Base-by-base conservation (phyloP, 92 coral and sea anemone species). In the Porites divaricata region DNA sequence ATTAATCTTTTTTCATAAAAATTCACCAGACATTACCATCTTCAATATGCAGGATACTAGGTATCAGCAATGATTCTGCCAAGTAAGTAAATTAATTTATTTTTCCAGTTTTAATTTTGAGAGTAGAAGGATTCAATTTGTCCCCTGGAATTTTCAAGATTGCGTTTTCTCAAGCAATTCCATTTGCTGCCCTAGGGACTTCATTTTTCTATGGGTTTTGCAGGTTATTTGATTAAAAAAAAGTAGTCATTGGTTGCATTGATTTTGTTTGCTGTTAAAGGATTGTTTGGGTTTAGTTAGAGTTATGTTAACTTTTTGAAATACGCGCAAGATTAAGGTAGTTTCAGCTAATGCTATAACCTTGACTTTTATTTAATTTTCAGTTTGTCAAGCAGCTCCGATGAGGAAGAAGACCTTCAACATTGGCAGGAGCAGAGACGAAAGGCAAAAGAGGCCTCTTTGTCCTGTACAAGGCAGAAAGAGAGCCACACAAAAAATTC, bases 361-460 rank as follows among this genome's bases (percentile, higher is more conserved):
- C 59, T 4, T 54, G 13, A 54, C 12, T 15, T 54, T 54, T 54
- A 54, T 35, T 5, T 35, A 13, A 11, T 23, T 62, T 66, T 75
- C 79, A 70, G 88, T 52, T 88, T 77, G 12, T 89, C 92, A 20
- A 91, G 95, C 69, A 80, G 92, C 52, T 90, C 92, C 12, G 95
- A 91, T 72, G 95, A 91, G 17, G 89, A 91, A 9, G 95, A 91
- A 19, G 82, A 65, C 57, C 73, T 48, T 62, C 73, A 83, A 23
- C 59, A 69, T 20, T 91, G 95, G 95, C 92, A 91, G 54, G 85
- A 85, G 67, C 95, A 91, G 74, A 75, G 95, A 23, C 83, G 79
- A 69, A 86, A 72, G 28, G 87, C 87, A 25, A 91, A 91, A 61
- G 90, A 88, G 73, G 92, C 85, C 0, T 81, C 88, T 26, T 70